These are phyloP conservation scores for Macrophya annulata DNA, from an alignment of 2,888 invertebrate genomes.

Conservation along the genomic window DNA sequence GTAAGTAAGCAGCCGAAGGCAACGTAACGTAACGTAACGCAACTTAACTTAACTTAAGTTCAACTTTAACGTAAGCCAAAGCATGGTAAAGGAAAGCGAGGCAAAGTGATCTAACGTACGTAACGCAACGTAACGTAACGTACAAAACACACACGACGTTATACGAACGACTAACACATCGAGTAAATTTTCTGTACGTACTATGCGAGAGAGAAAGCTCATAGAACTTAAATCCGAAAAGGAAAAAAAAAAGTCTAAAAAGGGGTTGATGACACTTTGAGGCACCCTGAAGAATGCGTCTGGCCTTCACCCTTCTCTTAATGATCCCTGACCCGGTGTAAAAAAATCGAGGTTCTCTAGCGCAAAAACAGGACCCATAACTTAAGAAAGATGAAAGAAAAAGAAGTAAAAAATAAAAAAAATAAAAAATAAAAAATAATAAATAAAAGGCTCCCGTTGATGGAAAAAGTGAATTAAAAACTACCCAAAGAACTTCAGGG, in stretches of 20 bases:
- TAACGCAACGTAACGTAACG: slow-evolving; percentile 49
- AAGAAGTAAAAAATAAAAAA: too few species aligned
- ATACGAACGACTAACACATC: background rate
- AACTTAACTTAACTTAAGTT: background rate
- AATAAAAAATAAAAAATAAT: slow-evolving; percentile 36
- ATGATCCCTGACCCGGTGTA: slow-evolving; percentile 66
- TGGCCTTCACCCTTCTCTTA: slow-evolving; percentile 62
- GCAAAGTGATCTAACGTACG: background rate
- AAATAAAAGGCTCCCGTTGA: slow-evolving; percentile 49
- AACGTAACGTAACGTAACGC: background rate
- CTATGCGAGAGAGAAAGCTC: slow-evolving; percentile 18
- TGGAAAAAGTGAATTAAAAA: slow-evolving; percentile 56
- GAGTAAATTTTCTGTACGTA: slow-evolving; percentile 14
- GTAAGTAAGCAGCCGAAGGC: too few species aligned
- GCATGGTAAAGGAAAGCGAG: background rate
- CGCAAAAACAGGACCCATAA: slow-evolving; percentile 66
- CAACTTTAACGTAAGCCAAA: background rate
- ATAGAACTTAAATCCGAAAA: slow-evolving; percentile 7
- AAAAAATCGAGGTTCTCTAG: slow-evolving; percentile 58
- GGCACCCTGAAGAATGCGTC: slow-evolving; percentile 52
- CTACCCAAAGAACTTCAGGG: slow-evolving; percentile 32
- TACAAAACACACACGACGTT: slow-evolving; percentile 27
- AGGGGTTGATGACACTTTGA: slow-evolving; percentile 63
- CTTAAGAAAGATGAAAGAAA: slow-evolving; percentile 60
- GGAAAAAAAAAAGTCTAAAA: slow-evolving; percentile 55